Conservation (phyloP, 2,797 vertebrate genomes). For the Strix occidentalis region DNA sequence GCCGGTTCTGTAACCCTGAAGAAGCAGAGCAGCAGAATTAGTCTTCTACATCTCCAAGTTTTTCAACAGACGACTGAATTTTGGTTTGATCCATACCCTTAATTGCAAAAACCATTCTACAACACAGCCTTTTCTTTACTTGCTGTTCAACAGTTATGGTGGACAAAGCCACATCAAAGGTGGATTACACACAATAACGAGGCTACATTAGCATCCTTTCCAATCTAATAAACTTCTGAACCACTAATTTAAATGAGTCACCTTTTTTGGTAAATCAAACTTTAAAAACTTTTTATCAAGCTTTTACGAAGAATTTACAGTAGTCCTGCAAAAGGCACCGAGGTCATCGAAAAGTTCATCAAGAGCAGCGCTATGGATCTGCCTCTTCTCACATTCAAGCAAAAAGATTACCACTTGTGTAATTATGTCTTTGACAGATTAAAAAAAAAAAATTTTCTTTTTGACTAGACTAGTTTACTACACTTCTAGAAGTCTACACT, state of each 20-base stretch:
- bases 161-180: background rate
- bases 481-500: background rate
- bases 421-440: background rate
- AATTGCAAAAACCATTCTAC: background rate
- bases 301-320: background rate
- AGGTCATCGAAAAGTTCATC: background rate
- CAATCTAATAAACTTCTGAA: background rate
- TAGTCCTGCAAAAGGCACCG: background rate
- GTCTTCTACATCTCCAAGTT: background rate
- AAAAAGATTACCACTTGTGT: background rate
- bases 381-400: background rate
- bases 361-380: background rate
- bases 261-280: background rate
- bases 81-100: background rate
- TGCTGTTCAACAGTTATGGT: background rate
- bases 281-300: background rate
- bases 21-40: conserved; percentile 24
- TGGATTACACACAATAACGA: background rate
- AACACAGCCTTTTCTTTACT: background rate
- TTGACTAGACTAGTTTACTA: background rate
- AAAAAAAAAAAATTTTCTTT: background rate
- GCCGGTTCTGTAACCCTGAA: conserved; percentile 96
- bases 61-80: background rate
- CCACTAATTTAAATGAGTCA: background rate
- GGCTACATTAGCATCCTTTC: background rate